Percentiles rank a stretch among this genome's conserved stretches.
Conservation (phyloP, 2,113 vertebrate species). For the Anolis sagrei region DNA sequence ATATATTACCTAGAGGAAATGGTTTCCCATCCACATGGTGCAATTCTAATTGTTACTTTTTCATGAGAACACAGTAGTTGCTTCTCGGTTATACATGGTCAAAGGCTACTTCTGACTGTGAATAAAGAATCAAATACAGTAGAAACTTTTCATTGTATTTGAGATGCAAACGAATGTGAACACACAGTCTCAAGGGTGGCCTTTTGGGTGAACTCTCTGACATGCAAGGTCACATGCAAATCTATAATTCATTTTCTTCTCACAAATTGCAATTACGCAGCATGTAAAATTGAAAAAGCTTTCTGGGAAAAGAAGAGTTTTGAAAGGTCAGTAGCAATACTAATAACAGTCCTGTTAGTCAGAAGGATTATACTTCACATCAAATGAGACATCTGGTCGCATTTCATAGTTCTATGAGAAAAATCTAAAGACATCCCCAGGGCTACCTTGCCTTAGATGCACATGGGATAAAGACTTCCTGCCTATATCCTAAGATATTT, state of each 20-base stretch:
- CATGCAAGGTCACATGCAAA: slow-evolving; percentile 33
- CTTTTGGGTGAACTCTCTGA: not conserved
- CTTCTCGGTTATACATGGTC: not conserved
- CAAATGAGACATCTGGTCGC: slow-evolving; percentile 42
- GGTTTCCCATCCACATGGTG: not conserved
- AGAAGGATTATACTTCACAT: slow-evolving; percentile 49
- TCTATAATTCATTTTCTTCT: slow-evolving; percentile 25
- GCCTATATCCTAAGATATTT: slow-evolving; percentile 35
- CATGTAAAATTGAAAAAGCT: slow-evolving; percentile 38
- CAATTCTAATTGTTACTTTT: slow-evolving; percentile 15
- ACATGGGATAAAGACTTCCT: slow-evolving; percentile 38
- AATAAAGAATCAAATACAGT: not conserved
- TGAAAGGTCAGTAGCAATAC: slow-evolving; percentile 44
- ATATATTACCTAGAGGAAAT: slow-evolving; percentile 6
- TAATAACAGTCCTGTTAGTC: slow-evolving; percentile 38
- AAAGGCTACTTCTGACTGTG: not conserved
- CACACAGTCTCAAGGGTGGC: not conserved
- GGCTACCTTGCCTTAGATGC: not conserved
- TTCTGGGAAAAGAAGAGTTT: slow-evolving; percentile 41
- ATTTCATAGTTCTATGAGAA: slow-evolving; percentile 32
- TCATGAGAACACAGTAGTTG: not conserved
- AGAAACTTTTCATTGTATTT: not conserved
- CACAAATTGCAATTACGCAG: slow-evolving; percentile 14
- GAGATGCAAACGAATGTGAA: slow-evolving; percentile 29
- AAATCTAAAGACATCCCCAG: slow-evolving; percentile 6